Percentiles rank a stretch among this genome's conserved stretches.
Evolutionary conservation across 64 coral and sea anemone species (phyloP).

Genomic region (Stichodactyla helianthus): DNA sequence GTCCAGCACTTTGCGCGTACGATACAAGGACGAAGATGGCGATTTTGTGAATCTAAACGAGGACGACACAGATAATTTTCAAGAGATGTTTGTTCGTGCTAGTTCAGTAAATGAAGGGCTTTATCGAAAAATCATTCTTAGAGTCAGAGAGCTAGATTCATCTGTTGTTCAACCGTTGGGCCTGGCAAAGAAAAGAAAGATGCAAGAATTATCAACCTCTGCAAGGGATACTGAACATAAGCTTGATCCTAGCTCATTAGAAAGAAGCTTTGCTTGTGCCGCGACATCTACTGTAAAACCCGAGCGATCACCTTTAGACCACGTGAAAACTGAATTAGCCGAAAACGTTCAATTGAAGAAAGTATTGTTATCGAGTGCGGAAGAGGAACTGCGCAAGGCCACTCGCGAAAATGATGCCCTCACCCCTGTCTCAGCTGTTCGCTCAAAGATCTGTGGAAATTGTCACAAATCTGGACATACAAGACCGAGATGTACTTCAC

Average conservation of each 20-base stretch:
- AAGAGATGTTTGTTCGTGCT: constrained; percentile 53
- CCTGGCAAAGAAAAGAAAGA: constrained; percentile 37
- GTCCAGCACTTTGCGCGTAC: constrained; percentile 27
- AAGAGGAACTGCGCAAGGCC: background rate
- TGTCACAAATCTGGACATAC: constrained; percentile 47
- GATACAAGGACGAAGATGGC: constrained; percentile 48
- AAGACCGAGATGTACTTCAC: constrained; percentile 18
- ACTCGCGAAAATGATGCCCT: constrained; percentile 17
- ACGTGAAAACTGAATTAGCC: background rate
- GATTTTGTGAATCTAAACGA: constrained; percentile 36
- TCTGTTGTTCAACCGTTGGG: constrained; percentile 23
- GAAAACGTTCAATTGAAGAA: background rate
- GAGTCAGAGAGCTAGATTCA: constrained; percentile 27
- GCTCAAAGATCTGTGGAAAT: constrained; percentile 16
- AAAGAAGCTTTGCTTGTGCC: background rate
- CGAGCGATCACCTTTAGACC: background rate
- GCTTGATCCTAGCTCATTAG: too few species aligned
- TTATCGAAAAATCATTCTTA: constrained; percentile 27
- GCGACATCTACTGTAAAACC: background rate
- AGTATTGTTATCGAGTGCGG: background rate
- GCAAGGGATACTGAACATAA: too few species aligned
- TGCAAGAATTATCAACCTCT: constrained; percentile 19
- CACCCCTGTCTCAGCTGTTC: background rate
- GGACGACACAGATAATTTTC: constrained; percentile 53
- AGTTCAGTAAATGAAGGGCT: constrained; percentile 15